Base-by-base conservation (phyloP, 2,888 invertebrate species). In the Aphodius granarius region DNA sequence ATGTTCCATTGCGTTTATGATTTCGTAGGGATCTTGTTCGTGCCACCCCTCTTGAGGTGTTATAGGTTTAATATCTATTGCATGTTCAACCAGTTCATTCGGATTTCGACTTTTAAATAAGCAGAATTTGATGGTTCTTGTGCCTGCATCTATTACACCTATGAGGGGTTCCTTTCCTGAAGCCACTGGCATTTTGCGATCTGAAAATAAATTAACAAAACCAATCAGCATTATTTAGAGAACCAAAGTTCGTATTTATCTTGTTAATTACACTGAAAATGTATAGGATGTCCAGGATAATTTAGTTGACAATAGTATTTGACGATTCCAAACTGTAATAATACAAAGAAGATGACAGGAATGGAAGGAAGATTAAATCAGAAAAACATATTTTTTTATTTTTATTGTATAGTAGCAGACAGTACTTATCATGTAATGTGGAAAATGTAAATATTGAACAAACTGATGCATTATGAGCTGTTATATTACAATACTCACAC, bases 111-210 rank as follows among this genome's bases (percentile, higher is more conserved):
- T 93, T 83, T 92, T 92, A 86, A 92, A 95, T 79, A 95, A 90
- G 92, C 94, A 88, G 71, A 87, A 86, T 83, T 82, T 82, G 16
- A 87, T 85, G 0, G 95, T 95, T 82, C 95, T 94, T n/a, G 98
- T 98, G 78, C 98, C 98, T 85, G 97, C 97, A 85, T 98, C 97
- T 77, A 99, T 94, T 43, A 97, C 97, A 17, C 96, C 98, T 72
- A 99, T 91, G 63, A 97, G 88, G 18, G 83, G 83, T 63, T 78
- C 81, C 21, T 74, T 75, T n/a, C 72, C 71, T 3, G 20, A 20
- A 23, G 71, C 62, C 2, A 63, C 20, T 22, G 77, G 75, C 77
- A 75, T 75, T 74, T 43, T 77, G n/a, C 63, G 17, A 63, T 18
- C 75, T 75, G 72, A 18, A 72, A 72, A 43, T 9, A 72, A 72